Percentiles rank a stretch among this genome's conserved stretches.
phyloP scores from a whole-genome alignment of 1,140 invertebrate species.

The Zaprionus ornatus region DNA sequence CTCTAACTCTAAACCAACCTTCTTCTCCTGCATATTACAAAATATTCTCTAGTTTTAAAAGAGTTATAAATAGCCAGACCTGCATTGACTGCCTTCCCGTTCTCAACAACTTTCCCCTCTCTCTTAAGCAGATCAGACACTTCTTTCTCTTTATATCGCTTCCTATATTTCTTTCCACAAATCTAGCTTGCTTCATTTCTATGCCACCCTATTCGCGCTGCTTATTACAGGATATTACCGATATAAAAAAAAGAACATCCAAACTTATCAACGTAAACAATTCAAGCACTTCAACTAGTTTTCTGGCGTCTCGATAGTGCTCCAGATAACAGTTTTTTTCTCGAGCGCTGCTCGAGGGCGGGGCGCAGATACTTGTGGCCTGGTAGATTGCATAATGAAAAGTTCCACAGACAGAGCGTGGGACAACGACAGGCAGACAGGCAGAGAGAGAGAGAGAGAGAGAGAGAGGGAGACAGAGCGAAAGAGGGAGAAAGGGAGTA shows the following conservation, averaged over 20 bases:
- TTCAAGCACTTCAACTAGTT: constrained; percentile 78
- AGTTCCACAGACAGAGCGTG: constrained; percentile 43
- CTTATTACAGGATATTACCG: not conserved
- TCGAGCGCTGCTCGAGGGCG: not conserved
- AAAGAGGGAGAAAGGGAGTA: too few relatives aligned
- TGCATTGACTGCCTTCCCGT: too few relatives aligned
- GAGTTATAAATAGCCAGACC: too few relatives aligned
- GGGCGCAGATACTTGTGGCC: constrained; percentile 19
- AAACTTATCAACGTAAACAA: constrained; percentile 79
- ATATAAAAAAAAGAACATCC: constrained; percentile 12
- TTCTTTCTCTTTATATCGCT: not conserved
- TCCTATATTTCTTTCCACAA: not conserved
- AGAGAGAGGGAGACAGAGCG: constrained; percentile 10
- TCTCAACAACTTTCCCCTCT: too few relatives aligned
- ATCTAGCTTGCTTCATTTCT: too few relatives aligned
- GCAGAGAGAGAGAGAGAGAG: not conserved
- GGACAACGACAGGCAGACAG: not conserved
- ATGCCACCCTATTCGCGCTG: too few relatives aligned
- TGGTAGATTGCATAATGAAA: constrained; percentile 68
- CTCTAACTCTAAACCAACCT: too few relatives aligned
- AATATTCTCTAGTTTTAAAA: too few relatives aligned
- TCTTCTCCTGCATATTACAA: too few relatives aligned
- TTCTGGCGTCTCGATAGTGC: constrained; percentile 73
- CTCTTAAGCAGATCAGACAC: not conserved
- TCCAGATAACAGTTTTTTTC: constrained; percentile 55